phyloP scores from a whole-genome alignment of 2,888 invertebrate species.

The Pristionchus japonicus region DNA sequence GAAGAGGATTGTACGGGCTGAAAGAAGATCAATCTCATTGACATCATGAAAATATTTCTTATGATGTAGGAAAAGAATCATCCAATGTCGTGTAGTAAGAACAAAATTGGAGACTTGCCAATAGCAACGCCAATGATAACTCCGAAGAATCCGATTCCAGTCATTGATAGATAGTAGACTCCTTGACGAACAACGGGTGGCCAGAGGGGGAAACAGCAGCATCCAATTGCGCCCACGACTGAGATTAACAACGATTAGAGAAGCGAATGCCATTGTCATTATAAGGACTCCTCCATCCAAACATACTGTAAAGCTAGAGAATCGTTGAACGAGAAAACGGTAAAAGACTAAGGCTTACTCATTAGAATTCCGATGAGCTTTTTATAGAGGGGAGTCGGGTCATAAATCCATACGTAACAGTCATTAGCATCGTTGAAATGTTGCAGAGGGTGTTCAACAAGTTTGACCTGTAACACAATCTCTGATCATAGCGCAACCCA shows the following conservation, averaged over 20 bases:
- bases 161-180: conserved; percentile 95
- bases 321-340: neutral
- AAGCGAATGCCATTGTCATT: too few species aligned
- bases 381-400: conserved; percentile 78
- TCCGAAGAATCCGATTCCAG: conserved; percentile 93
- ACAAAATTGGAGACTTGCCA: too few species aligned
- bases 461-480: conserved; percentile 83
- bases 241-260: too few species aligned
- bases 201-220: conserved; percentile 99
- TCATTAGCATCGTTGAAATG: conserved; percentile 88
- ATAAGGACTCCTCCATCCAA: too few species aligned
- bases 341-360: conserved; percentile 54
- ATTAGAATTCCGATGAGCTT: conserved; percentile 78
- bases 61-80: too few species aligned
- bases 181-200: conserved; percentile 87
- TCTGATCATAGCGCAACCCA: too few species aligned
- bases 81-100: too few species aligned
- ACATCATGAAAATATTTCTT: too few species aligned
- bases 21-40: too few species aligned
- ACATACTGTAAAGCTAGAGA: too few species aligned
- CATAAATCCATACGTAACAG: conserved; percentile 81
- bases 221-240: conserved; percentile 91
- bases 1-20: conserved; percentile 90
- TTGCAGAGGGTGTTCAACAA: conserved; percentile 98
- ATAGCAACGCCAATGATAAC: conserved; percentile 91